Evolutionary conservation across 1,140 invertebrate genomes (phyloP), one percentile per base, ranked within the genome.

Genomic region (Cotesia chilonis): DNA sequence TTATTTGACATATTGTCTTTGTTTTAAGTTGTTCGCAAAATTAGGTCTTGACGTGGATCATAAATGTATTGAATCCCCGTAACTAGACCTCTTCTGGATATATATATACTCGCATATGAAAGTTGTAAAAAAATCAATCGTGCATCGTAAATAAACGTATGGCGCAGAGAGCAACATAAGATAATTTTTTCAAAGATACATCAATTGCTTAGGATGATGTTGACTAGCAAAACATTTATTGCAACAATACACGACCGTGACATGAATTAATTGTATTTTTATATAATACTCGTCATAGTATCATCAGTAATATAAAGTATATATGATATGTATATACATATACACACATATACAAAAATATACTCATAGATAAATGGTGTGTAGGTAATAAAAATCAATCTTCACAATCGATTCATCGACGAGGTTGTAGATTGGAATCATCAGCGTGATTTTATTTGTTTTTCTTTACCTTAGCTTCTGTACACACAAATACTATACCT

Each of bases 191-290:
- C 57, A 17, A 59, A 28, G 20, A 10, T 28, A 9, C 17, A 20
- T 59, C 36, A 65, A 65, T 65, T 65, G 41, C 38, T 65, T 65
- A 6, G n/a, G 20, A 65, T 47, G 35, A 65, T 65, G 71, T 75
- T 74, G 59, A 75, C 68, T 68, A 76, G 64, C 74, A 75, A 77
- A 73, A 74, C 77, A 78, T 76, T 76, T 74, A 77, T 81, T 79
- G 77, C 76, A 75, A 79, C 79, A 82, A 81, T 76, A 78, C 74
- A 69, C 73, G 80, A 79, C 82, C 82, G 76, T 83, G 82, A 80
- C 82, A 82, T 75, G 75, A 77, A 82, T 83, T 76, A 80, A 81
- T 77, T 81, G 79, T 81, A 79, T 76, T 80, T 75, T 81, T 80
- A 78, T 75, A 76, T 78, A 80, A 81, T 78, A 63, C 41, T 68